Evolutionary conservation across 2,888 invertebrate genomes (phyloP), one percentile per base, ranked within the genome.

Genomic region (Sicus ferrugineus): DNA sequence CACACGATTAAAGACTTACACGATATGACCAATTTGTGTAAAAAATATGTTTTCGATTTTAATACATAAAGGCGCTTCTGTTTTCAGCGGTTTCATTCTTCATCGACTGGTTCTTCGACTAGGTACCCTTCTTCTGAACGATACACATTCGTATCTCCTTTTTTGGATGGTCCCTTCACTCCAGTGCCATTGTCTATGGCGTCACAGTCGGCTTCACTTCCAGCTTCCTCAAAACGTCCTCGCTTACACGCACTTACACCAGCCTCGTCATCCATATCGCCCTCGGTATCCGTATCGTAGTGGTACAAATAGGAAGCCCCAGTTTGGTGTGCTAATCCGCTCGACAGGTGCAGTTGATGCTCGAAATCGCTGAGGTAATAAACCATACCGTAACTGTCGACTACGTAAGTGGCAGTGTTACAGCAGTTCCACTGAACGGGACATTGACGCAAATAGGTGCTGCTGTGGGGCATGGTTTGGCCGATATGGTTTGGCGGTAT

Each of bases 101-200:
- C 62, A 28, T 78, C 77, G 19, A 23, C 71, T 2, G 83, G 83
- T 64, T 83, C 83, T 72, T 83, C 83, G 0, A 83, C 83, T 38
- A 77, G 67, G 64, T 83, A 83, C 3, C 77, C 79, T 31, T 78
- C 72, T 34, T 75, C 73, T n/a, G 79, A 59, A 46, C 76, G 74
- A 71, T 82, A 80, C 16, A 77, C 67, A 68, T 72, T 69, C 21
- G 7, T 14, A 28, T 30, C 28, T 2, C 23, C 38, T 38, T 19
- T 21, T 52, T 5, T 19, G 21, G 11, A 38, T 3, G 11, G 5
- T 23, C 46, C 21, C 0, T 50, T 7, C 52, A 48, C 46, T 34
- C 14, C 16, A 52, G 50, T 54, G 52, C 38, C 31, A 30, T n/a
- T 21, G 38, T 50, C 26, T 21, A 2, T 3, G 11, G 46, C 23